Evolutionary conservation across 2,888 invertebrate genomes (phyloP).

Genomic region (Nephrotoma guestfalica): DNA sequence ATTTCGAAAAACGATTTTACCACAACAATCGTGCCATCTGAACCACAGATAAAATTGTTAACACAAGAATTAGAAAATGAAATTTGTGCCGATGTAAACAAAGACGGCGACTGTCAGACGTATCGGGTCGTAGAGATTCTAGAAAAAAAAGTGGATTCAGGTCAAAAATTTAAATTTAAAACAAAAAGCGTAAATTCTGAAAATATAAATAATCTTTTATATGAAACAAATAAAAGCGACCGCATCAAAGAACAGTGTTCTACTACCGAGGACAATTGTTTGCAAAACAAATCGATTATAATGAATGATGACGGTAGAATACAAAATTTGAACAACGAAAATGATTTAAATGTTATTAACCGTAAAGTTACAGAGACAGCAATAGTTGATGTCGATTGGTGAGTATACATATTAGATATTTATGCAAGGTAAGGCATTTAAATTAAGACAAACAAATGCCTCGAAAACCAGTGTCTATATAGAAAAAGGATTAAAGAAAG

Average conservation of each 20-base stretch:
- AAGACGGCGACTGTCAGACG: not conserved
- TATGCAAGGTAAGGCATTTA: no score
- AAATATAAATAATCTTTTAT: not conserved
- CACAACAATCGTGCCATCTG: not conserved
- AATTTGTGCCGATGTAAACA: not conserved
- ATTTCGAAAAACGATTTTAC: not conserved
- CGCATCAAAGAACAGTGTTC: not conserved
- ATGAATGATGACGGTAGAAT: not conserved
- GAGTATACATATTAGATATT: not conserved
- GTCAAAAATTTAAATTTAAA: not conserved
- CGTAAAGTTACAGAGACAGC: not conserved
- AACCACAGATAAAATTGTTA: not conserved
- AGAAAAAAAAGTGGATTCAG: not conserved
- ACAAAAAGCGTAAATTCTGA: not conserved
- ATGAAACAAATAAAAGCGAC: not conserved
- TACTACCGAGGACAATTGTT: not conserved
- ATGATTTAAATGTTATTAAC: not conserved
- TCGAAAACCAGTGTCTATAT: no score
- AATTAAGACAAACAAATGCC: no score
- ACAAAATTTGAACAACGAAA: not conserved
- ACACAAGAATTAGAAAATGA: not conserved
- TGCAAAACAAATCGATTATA: not conserved
- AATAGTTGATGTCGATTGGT: not conserved
- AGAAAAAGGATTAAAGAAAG: no score
- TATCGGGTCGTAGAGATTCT: not conserved